phyloP scores from a whole-genome alignment of 1,140 invertebrate genomes.

The Caenorhabditis remanei region DNA sequence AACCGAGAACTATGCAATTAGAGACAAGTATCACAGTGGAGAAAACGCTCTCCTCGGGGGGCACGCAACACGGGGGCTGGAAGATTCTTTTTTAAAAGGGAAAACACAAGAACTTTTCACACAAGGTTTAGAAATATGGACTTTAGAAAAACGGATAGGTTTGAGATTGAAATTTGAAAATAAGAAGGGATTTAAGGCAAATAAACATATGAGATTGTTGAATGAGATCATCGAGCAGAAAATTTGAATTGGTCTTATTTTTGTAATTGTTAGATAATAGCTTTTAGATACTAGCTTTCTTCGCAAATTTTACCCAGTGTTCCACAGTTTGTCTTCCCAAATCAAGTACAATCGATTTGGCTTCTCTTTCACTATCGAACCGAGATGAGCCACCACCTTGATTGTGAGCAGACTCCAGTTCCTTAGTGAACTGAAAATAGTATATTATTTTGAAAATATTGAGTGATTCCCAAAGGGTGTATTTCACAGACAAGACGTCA shows the following conservation, averaged over 20 bases:
- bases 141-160: background rate
- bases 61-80: background rate
- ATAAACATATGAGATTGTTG: background rate
- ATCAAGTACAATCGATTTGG: slow-evolving; percentile 71
- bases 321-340: slow-evolving; percentile 70
- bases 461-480: too few species aligned
- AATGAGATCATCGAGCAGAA: background rate
- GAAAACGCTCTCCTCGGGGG: background rate
- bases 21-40: slow-evolving; percentile 6
- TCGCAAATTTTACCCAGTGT: slow-evolving; percentile 72
- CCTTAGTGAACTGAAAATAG: slow-evolving; percentile 50
- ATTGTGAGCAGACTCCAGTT: slow-evolving; percentile 46
- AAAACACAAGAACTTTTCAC: slow-evolving; percentile 16
- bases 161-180: background rate
- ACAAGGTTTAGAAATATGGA: too few species aligned
- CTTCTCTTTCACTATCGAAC: slow-evolving; percentile 62
- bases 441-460: background rate
- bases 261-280: background rate
- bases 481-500: too few species aligned
- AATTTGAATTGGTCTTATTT: background rate
- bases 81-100: background rate
- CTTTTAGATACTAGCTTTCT: slow-evolving; percentile 71
- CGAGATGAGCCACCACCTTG: slow-evolving; percentile 14
- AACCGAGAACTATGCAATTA: slow-evolving; percentile 48
- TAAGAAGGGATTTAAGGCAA: background rate